Conservation (phyloP, 2,888 invertebrate genomes). For the Lasioglossum lativentre region DNA sequence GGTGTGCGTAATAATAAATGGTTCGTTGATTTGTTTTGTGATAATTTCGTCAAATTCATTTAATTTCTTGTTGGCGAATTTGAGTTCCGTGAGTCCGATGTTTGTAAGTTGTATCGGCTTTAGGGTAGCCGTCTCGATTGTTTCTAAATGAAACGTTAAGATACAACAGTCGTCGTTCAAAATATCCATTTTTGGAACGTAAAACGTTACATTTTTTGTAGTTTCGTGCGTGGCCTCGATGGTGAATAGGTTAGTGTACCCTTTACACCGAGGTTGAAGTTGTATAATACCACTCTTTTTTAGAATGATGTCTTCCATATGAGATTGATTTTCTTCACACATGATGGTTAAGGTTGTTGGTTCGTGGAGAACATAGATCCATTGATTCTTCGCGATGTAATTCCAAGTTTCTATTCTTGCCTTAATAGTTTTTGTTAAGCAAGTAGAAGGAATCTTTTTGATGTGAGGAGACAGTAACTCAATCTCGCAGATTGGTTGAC, state of each 20-base stretch:
- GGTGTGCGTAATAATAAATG: constrained; percentile 15
- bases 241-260: neutral
- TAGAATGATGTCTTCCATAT: constrained; percentile 6
- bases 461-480: constrained; percentile 22
- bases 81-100: constrained; percentile 26
- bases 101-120: constrained; percentile 32
- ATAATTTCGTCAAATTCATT: constrained; percentile 16
- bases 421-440: constrained; percentile 18
- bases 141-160: neutral
- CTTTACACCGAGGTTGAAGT: constrained; percentile 21
- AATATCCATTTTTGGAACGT: neutral
- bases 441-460: constrained; percentile 16
- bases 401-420: constrained; percentile 24
- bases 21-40: constrained; percentile 24
- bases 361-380: constrained; percentile 16
- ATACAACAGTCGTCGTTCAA: constrained; percentile 24
- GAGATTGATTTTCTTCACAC: constrained; percentile 6
- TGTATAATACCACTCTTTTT: constrained; percentile 16
- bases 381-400: constrained; percentile 24
- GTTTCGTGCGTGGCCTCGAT: constrained; percentile 15
- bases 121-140: constrained; percentile 7
- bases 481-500: constrained; percentile 27
- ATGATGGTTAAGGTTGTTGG: constrained; percentile 1
- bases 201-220: constrained; percentile 22
- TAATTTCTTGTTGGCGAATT: constrained; percentile 13